These are phyloP conservation scores for Triops longicaudatus DNA, from an alignment of 1,140 invertebrate species.

Conservation along the genomic window DNA sequence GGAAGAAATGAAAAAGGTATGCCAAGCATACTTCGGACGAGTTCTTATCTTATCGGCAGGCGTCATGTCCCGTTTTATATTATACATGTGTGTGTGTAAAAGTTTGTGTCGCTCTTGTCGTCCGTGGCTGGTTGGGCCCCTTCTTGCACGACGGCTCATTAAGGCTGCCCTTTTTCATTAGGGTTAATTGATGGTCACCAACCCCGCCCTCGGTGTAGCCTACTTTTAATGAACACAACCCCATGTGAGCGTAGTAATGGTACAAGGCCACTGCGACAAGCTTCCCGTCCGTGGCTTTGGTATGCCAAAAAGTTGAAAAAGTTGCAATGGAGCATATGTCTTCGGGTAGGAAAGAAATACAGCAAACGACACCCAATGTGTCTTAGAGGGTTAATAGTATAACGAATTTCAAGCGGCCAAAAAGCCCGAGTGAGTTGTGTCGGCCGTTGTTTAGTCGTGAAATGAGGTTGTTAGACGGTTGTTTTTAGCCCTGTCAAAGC, in stretches of 20 bases:
- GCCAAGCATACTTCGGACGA: not conserved
- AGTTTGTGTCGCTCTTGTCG: not conserved
- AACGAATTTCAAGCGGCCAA: not conserved
- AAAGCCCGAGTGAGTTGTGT: not conserved
- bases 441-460: not conserved
- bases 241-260: not conserved
- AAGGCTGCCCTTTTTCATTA: conserved; percentile 15
- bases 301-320: not conserved
- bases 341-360: not conserved
- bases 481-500: conserved; percentile 5
- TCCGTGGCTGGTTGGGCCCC: not conserved
- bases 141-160: not conserved
- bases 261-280: not conserved
- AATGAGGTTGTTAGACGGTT: conserved; percentile 15
- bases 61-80: conserved; percentile 12
- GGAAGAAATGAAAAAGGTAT: not conserved
- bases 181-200: conserved; percentile 11
- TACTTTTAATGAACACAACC: conserved; percentile 12
- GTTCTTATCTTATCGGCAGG: not conserved
- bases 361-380: not conserved
- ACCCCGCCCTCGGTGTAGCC: not conserved
- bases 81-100: not conserved
- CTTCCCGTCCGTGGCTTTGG: not conserved
- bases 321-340: not conserved
- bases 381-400: not conserved